A percentile compares a stretch with the other conserved stretches of the same genome.
Conservation (phyloP, 2,888 invertebrate genomes). For the Stegophylla sp. region DNA sequence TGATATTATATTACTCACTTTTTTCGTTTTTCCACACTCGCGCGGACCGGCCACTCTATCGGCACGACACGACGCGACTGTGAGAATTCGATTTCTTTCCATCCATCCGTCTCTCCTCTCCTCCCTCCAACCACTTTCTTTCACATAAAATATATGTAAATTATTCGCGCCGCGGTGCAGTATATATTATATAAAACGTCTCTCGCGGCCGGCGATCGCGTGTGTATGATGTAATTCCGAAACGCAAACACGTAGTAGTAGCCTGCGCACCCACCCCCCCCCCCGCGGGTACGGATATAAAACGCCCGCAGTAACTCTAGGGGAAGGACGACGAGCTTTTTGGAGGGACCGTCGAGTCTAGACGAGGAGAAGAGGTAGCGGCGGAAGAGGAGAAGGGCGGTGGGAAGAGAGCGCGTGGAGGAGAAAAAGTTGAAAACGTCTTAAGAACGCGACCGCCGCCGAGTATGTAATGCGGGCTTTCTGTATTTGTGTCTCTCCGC, state of each 20-base stretch:
- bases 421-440: conserved; percentile 50
- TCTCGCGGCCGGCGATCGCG: neutral
- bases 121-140: too few species aligned
- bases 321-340: neutral
- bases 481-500: neutral
- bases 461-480: conserved; percentile 33
- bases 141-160: too few species aligned
- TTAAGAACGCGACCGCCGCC: conserved; percentile 10
- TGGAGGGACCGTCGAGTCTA: neutral
- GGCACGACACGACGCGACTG: too few species aligned
- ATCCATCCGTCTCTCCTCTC: too few species aligned
- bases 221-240: conserved; percentile 11
- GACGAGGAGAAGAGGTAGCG: neutral
- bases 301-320: conserved; percentile 33
- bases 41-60: too few species aligned
- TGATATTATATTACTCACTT: too few species aligned
- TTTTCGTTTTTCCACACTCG: too few species aligned
- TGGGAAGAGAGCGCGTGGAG: conserved; percentile 55
- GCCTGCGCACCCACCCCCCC: too few species aligned
- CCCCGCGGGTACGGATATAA: conserved; percentile 20
- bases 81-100: too few species aligned
- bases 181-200: too few species aligned
- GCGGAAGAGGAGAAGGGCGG: conserved; percentile 5
- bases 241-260: conserved; percentile 41
- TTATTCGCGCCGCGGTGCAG: too few species aligned